Evolutionary conservation across 30 jellyfish, hydroid and myxozoan species (phyloP).

Genomic region (Sanderia malayensis): DNA sequence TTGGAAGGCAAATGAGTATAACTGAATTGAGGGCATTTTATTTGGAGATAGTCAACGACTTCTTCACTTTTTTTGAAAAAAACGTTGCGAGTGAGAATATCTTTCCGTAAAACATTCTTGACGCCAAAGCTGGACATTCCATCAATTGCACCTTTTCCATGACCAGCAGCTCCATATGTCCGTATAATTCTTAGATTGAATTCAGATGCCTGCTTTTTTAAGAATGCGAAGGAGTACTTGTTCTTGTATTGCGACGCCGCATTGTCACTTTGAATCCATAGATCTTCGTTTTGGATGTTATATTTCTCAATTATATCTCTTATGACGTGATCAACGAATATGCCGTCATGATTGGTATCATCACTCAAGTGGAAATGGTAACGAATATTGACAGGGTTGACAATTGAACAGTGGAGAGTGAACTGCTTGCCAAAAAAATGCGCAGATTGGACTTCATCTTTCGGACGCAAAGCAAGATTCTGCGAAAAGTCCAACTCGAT

Average conservation of each 20-base stretch:
- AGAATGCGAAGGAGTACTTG: conserved; percentile 15
- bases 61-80: conserved; percentile 35
- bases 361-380: conserved; percentile 25
- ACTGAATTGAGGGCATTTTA: conserved; percentile 38
- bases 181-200: conserved; percentile 19
- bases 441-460: conserved; percentile 37
- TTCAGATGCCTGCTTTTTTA: conserved; percentile 17
- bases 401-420: conserved; percentile 37
- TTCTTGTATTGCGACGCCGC: conserved; percentile 20
- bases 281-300: conserved; percentile 30
- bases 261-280: conserved; percentile 32
- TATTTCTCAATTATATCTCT: conserved; percentile 18
- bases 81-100: conserved; percentile 36
- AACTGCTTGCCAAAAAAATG: conserved; percentile 31
- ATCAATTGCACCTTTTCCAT: conserved; percentile 37
- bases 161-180: conserved; percentile 45
- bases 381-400: conserved; percentile 25
- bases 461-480: conserved; percentile 32
- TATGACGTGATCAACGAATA: conserved; percentile 29
- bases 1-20: conserved; percentile 20
- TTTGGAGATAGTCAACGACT: conserved; percentile 28
- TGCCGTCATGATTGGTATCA: conserved; percentile 37
- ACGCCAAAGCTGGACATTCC: conserved; percentile 32
- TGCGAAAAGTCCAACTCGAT: conserved; percentile 41
- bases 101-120: conserved; percentile 28